Evolutionary conservation across 2,113 vertebrate species (phyloP).

Genomic region (Cervus canadensis): DNA sequence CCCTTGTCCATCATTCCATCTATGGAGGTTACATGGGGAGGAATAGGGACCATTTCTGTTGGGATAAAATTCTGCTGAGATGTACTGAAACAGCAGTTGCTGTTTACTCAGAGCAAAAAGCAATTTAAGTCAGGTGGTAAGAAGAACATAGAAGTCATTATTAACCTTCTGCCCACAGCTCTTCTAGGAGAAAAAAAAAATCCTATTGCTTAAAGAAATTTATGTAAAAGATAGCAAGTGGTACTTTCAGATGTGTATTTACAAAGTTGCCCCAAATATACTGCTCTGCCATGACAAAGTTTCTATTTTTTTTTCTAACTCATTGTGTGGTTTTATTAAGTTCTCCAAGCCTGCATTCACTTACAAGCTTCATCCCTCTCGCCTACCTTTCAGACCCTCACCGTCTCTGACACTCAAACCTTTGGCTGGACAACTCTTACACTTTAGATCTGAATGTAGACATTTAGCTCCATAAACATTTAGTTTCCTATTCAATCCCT

Average conservation of each 20-base stretch:
- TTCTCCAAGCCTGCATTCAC: neutral
- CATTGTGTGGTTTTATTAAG: neutral
- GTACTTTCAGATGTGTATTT: neutral
- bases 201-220: neutral
- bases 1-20: neutral
- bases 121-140: neutral
- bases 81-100: neutral
- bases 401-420: neutral
- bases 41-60: neutral
- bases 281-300: neutral
- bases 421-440: neutral
- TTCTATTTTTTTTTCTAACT: neutral
- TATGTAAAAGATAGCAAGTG: neutral
- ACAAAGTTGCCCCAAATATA: neutral
- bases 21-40: neutral
- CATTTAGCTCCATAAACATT: neutral
- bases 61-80: neutral
- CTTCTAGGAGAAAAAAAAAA: neutral
- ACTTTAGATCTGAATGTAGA: neutral
- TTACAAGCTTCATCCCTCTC: neutral
- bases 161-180: neutral
- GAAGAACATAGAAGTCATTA: conserved; percentile 2
- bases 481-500: neutral
- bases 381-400: neutral
- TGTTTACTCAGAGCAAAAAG: neutral